Percentiles rank a stretch among this genome's conserved stretches.
Conservation (phyloP, 2,888 invertebrate species). For the Leptopilina drosophilae region DNA sequence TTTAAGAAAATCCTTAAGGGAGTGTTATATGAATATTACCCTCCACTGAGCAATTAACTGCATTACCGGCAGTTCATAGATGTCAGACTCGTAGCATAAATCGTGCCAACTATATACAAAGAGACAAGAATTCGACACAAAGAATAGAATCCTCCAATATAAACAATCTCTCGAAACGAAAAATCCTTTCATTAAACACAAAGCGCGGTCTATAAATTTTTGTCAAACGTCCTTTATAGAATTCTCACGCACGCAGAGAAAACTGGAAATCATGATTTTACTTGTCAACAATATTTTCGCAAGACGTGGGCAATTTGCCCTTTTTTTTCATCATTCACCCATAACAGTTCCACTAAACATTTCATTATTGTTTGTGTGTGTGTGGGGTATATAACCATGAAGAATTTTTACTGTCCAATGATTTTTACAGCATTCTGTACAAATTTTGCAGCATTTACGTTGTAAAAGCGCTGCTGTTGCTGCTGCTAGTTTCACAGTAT, state of each 20-base stretch:
- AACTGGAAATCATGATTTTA: not conserved
- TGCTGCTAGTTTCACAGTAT: conserved; percentile 1
- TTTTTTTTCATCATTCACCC: not conserved
- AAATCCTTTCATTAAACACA: too few relatives aligned
- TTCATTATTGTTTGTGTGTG: not conserved
- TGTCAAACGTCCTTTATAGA: not conserved
- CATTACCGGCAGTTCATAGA: too few relatives aligned
- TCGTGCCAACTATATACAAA: too few relatives aligned
- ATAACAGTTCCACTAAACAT: not conserved
- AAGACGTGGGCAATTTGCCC: not conserved
- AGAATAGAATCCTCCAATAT: too few relatives aligned
- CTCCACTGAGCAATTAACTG: too few relatives aligned
- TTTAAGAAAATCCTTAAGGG: too few relatives aligned
- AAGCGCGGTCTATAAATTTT: too few relatives aligned
- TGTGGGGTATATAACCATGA: not conserved
- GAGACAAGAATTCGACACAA: too few relatives aligned
- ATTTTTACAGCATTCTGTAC: conserved; percentile 28
- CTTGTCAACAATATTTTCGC: conserved; percentile 13
- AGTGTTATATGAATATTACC: too few relatives aligned
- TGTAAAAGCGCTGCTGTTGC: conserved; percentile 13
- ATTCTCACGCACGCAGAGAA: not conserved
- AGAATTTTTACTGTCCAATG: conserved; percentile 32
- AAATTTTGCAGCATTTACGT: conserved; percentile 29
- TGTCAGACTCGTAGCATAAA: too few relatives aligned
- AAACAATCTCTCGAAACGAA: too few relatives aligned